A percentile compares a stretch with the other conserved stretches of the same genome.
phyloP scores from a whole-genome alignment of 2,113 vertebrate genomes.

The Sylvilagus bachmani region DNA sequence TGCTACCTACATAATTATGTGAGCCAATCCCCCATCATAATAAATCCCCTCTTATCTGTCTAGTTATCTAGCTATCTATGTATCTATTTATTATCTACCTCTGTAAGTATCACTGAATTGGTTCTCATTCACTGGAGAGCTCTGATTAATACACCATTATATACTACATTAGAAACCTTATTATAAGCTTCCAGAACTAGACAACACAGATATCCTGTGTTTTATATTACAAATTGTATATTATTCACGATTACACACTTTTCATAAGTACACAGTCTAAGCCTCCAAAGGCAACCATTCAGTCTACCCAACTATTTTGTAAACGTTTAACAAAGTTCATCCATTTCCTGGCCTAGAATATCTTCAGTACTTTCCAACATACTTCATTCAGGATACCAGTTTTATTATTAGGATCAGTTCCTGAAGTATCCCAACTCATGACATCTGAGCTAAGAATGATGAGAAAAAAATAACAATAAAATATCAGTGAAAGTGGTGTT shows the following conservation, averaged over 20 bases:
- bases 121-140: background rate
- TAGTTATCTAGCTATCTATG: background rate
- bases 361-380: background rate
- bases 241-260: constrained; percentile 3
- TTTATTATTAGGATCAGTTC: background rate
- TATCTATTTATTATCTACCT: background rate
- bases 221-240: background rate
- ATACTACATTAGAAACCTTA: background rate
- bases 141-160: too few relatives aligned
- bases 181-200: background rate
- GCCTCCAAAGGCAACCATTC: background rate
- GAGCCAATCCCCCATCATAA: too few relatives aligned
- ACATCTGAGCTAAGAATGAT: background rate
- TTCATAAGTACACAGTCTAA: background rate
- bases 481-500: background rate
- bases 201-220: background rate
- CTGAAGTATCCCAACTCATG: background rate
- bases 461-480: background rate
- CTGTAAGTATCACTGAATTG: background rate
- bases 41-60: too few relatives aligned
- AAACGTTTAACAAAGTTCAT: background rate
- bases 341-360: background rate
- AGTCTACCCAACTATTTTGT: background rate
- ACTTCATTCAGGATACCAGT: background rate
- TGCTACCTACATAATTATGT: background rate